Conservation (phyloP, 1,140 invertebrate species). For the Maniola jurtina region DNA sequence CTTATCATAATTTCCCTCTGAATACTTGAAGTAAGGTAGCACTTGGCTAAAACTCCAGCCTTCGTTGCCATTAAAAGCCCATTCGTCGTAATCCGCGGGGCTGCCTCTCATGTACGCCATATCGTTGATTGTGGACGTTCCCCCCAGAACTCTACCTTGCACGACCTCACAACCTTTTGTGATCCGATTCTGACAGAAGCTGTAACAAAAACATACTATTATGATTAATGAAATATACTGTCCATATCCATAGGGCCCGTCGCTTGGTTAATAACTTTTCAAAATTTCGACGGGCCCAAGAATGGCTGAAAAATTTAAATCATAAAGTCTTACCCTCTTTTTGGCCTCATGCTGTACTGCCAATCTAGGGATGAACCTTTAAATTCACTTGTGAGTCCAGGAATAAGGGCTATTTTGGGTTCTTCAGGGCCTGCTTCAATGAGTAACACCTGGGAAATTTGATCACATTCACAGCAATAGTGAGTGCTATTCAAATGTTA, state of each 20-base stretch:
- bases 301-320: neutral
- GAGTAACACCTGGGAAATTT: conserved; percentile 74
- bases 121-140: conserved; percentile 88
- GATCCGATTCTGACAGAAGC: conserved; percentile 60
- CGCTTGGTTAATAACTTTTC: neutral
- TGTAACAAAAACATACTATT: conserved; percentile 42
- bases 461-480: neutral
- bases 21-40: conserved; percentile 84
- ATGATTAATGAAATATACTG: conserved; percentile 50
- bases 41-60: conserved; percentile 85
- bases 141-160: conserved; percentile 86
- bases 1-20: conserved; percentile 74
- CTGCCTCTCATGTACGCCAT: conserved; percentile 90
- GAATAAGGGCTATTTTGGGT: conserved; percentile 83
- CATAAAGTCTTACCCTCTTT: conserved; percentile 75
- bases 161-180: conserved; percentile 61
- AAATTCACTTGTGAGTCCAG: conserved; percentile 80
- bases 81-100: conserved; percentile 84
- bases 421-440: conserved; percentile 85
- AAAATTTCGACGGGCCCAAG: conserved; percentile 7
- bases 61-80: conserved; percentile 80
- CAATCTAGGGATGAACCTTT: conserved; percentile 82
- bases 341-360: conserved; percentile 83
- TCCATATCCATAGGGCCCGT: conserved; percentile 4
- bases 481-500: neutral